Evolutionary conservation across 2,888 invertebrate genomes (phyloP).

Genomic region (Choristoneura rosaceana): DNA sequence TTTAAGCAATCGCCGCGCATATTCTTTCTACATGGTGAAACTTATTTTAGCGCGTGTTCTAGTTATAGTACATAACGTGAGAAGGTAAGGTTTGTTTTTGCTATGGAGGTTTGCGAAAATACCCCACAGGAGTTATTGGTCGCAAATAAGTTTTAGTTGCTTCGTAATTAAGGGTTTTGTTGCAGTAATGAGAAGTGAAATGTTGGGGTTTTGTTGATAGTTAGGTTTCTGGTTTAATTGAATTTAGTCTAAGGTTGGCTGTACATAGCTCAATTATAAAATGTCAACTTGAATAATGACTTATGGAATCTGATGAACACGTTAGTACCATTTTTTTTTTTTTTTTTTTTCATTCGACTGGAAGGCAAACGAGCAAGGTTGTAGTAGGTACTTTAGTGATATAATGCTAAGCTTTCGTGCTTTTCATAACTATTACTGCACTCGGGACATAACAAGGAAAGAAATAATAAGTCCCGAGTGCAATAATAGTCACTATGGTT

Average conservation of each 20-base stretch:
- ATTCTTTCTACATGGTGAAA: conserved; percentile 62
- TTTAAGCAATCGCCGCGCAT: conserved; percentile 63
- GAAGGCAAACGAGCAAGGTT: too few relatives aligned
- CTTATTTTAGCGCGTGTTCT: conserved; percentile 61
- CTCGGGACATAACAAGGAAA: too few relatives aligned
- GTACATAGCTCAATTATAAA: too few relatives aligned
- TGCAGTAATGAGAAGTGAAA: conserved; percentile 62
- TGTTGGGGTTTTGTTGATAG: conserved; percentile 52
- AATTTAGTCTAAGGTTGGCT: not conserved
- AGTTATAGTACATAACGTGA: conserved; percentile 53
- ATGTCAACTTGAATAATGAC: too few relatives aligned
- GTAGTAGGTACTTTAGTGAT: too few relatives aligned
- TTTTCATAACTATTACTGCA: too few relatives aligned
- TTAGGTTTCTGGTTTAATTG: conserved; percentile 34
- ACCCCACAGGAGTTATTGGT: conserved; percentile 59
- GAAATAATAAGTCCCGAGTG: too few relatives aligned
- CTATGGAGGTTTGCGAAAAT: conserved; percentile 48
- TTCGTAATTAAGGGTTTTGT: conserved; percentile 64
- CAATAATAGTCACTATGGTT: too few relatives aligned
- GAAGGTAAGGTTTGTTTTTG: conserved; percentile 58
- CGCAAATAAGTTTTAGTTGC: conserved; percentile 68
- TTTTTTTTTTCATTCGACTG: too few relatives aligned
- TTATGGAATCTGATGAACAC: too few relatives aligned
- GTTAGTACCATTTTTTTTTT: too few relatives aligned
- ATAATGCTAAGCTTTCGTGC: too few relatives aligned